These are phyloP conservation scores for Nasonia giraulti DNA, from an alignment of 1,140 invertebrate genomes.

Conservation along the genomic window DNA sequence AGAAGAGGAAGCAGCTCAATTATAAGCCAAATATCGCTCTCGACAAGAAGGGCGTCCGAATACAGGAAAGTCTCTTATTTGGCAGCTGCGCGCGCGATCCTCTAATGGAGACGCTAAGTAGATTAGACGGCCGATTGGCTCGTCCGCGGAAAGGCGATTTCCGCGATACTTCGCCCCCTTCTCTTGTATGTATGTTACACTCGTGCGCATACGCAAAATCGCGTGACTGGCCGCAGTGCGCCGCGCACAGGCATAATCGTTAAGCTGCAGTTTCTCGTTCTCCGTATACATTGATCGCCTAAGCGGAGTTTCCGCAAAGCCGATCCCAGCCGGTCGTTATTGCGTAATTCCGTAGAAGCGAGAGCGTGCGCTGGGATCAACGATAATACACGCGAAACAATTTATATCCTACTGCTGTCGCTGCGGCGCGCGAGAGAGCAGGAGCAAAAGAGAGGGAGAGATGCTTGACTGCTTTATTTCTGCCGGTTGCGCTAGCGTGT, in stretches of 20 bases:
- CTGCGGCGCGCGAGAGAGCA: too few relatives aligned
- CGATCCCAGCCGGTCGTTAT: neutral
- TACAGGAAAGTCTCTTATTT: too few relatives aligned
- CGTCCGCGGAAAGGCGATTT: too few relatives aligned
- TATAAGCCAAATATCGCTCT: too few relatives aligned
- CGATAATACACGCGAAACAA: conserved; percentile 10
- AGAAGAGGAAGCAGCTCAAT: too few relatives aligned
- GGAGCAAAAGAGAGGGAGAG: neutral
- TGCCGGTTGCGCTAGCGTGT: conserved; percentile 53
- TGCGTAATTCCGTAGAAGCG: neutral
- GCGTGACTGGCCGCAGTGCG: conserved; percentile 1
- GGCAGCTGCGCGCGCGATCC: neutral
- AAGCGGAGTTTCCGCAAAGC: too few relatives aligned
- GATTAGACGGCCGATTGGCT: neutral
- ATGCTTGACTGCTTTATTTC: conserved; percentile 69
- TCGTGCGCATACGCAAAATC: neutral
- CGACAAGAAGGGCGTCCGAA: too few relatives aligned
- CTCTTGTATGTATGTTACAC: neutral
- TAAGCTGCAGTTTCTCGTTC: neutral
- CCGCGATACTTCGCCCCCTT: too few relatives aligned
- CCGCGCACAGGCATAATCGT: neutral
- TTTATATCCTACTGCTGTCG: conserved; percentile 10
- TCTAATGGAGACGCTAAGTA: neutral
- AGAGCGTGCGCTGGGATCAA: neutral
- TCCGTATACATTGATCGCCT: too few relatives aligned